Base-by-base conservation (phyloP, 2,797 vertebrate genomes). In the Myotis pilosus region DNA sequence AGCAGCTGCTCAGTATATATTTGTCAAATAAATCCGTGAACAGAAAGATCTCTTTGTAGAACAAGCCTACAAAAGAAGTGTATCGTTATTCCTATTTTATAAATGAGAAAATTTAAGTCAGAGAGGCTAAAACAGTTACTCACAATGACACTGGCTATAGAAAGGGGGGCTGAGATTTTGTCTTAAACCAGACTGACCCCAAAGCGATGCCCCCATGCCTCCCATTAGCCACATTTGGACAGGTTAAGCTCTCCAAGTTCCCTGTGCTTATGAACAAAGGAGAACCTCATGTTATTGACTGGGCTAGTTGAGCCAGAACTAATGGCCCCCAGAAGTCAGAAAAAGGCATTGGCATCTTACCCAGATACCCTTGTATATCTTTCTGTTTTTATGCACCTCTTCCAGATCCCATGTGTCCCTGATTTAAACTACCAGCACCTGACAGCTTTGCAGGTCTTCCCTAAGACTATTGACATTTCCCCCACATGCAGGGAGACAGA, bases 1-100 rank as follows among this genome's bases (percentile, higher is more conserved):
- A 82, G 69, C 78, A 93, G 86, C 69, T 38, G 66, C 28, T 92
- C 57, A 19, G 12, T 69, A 75, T 78, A 8, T 81, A 57, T 22
- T 36, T 87, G 36, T 84, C 66, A 81, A 86, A 80, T 92, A 68
- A 95, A 89, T 64, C 81, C 74, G 55, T 76, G 57, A 91, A 72
- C 19, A 74, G 22, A 78, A 92, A 93, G 53, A 94, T 76, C 81
- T 74, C 47, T 71, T 51, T 55, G 22, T 30, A 66, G 57, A 82
- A 53, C 47, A 82, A 87, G 51, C 9, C 71, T 64, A 72, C 9
- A 30, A 76, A 30, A 68, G 92, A 85, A 49, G 13, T 72, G 0
- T 19, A 44, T 22, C 4, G 2, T n/a, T 66, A 36, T 72, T 66
- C 12, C 28, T 57, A 53, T 25, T 81, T 90, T 51, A 83, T 22